Conservation (phyloP, 2,797 vertebrate genomes). For the Microchirus variegatus region DNA sequence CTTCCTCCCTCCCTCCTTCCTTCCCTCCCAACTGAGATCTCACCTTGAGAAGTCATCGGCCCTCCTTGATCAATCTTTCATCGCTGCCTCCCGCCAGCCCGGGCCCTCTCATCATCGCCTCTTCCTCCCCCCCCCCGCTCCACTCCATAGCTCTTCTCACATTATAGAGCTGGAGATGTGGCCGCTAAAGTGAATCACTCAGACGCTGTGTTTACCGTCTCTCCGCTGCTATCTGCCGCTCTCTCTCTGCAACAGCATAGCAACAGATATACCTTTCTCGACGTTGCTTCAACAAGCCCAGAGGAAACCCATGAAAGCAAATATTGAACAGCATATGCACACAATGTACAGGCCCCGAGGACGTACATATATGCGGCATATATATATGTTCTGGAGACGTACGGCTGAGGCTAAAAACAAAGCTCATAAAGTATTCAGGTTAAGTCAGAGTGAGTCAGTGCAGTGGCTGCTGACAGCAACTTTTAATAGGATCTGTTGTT, state of each 20-base stretch:
- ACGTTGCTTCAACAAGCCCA: background rate
- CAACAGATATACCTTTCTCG: conserved; percentile 42
- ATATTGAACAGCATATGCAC: background rate
- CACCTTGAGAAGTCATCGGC: conserved; percentile 68
- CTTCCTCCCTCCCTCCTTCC: conserved; percentile 18
- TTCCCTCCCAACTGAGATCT: conserved; percentile 53
- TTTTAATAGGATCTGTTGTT: conserved; percentile 62
- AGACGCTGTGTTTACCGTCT: conserved; percentile 52
- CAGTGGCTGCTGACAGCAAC: conserved; percentile 36
- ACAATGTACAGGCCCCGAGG: background rate
- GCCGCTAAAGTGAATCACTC: conserved; percentile 53
- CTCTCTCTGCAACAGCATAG: conserved; percentile 35
- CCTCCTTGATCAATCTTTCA: conserved; percentile 72
- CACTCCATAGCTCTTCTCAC: conserved; percentile 23
- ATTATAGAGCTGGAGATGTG: conserved; percentile 36
- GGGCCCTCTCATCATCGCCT: conserved; percentile 30
- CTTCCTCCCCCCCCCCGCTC: background rate
- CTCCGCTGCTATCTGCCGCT: conserved; percentile 51
- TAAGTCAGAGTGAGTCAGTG: conserved; percentile 4
- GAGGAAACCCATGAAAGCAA: conserved; percentile 7
- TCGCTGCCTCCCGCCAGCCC: conserved; percentile 33
- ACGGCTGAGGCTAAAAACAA: background rate
- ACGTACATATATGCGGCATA: conserved; percentile 2
- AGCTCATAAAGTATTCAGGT: conserved; percentile 35
- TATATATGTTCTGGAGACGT: conserved; percentile 4